A percentile compares a stretch with the other conserved stretches of the same genome.
Conservation (phyloP, 1,140 invertebrate species). For the Nomia melanderi region DNA sequence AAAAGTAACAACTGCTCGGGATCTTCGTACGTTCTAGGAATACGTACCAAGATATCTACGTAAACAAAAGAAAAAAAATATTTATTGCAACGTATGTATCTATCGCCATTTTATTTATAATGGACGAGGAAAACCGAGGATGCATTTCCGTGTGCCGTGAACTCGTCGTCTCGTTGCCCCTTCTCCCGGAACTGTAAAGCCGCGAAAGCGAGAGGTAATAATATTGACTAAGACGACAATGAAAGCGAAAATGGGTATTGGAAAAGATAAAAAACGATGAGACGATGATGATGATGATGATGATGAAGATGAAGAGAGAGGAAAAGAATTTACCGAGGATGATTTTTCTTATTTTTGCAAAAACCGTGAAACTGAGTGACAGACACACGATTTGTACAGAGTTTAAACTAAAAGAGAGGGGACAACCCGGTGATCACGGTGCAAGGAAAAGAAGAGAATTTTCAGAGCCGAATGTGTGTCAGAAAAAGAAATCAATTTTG, state of each 20-base stretch:
- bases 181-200: slow-evolving; percentile 13
- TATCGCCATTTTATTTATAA: slow-evolving; percentile 36
- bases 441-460: neutral
- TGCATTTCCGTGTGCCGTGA: slow-evolving; percentile 17
- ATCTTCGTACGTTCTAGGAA: slow-evolving; percentile 43
- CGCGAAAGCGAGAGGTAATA: neutral
- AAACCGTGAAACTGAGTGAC: too few relatives aligned
- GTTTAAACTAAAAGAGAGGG: neutral
- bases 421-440: slow-evolving; percentile 31
- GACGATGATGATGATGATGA: too few relatives aligned
- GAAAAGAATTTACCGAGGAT: slow-evolving; percentile 3
- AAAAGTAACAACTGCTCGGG: slow-evolving; percentile 14
- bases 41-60: slow-evolving; percentile 33
- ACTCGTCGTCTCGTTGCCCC: slow-evolving; percentile 30
- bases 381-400: too few relatives aligned
- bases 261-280: neutral
- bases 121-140: slow-evolving; percentile 27
- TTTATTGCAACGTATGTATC: slow-evolving; percentile 47
- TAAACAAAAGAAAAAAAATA: too few relatives aligned
- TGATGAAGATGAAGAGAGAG: slow-evolving; percentile 7
- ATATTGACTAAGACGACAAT: too few relatives aligned
- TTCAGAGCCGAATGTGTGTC: slow-evolving; percentile 13
- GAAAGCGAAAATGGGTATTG: too few relatives aligned
- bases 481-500: slow-evolving; percentile 35
- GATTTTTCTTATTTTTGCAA: slow-evolving; percentile 58